Evolutionary conservation across 2,797 vertebrate genomes (phyloP).

Genomic region (Heliangelus exortis): DNA sequence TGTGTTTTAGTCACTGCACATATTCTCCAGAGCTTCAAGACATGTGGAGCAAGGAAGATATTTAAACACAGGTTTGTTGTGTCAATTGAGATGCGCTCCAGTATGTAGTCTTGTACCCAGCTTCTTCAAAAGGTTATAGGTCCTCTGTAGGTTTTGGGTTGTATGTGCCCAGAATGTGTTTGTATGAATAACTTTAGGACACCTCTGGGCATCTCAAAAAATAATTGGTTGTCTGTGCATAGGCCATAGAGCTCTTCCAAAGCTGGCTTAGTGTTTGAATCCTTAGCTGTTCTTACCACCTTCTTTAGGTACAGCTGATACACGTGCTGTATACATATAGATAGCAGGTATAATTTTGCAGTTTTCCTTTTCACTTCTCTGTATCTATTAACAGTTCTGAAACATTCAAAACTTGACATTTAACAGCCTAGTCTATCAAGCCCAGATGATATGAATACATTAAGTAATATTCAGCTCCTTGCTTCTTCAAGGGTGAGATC

Average conservation of each 20-base stretch:
- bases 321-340: not conserved
- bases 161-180: not conserved
- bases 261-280: not conserved
- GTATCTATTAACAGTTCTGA: not conserved
- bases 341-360: not conserved
- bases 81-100: accelerated
- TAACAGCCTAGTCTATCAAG: not conserved
- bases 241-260: not conserved
- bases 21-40: not conserved
- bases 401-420: not conserved
- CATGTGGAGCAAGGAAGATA: not conserved
- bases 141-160: not conserved
- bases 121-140: not conserved
- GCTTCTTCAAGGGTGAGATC: not conserved
- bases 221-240: accelerated
- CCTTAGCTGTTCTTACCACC: not conserved
- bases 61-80: not conserved
- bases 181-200: not conserved
- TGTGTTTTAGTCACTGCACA: not conserved
- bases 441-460: not conserved
- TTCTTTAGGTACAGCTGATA: not conserved
- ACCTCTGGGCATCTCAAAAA: not conserved
- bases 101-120: not conserved
- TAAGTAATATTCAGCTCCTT: not conserved
- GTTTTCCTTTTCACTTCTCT: not conserved